These are phyloP conservation scores for Formicarius rufipectus DNA, from an alignment of 2,113 vertebrate genomes.

Conservation along the genomic window DNA sequence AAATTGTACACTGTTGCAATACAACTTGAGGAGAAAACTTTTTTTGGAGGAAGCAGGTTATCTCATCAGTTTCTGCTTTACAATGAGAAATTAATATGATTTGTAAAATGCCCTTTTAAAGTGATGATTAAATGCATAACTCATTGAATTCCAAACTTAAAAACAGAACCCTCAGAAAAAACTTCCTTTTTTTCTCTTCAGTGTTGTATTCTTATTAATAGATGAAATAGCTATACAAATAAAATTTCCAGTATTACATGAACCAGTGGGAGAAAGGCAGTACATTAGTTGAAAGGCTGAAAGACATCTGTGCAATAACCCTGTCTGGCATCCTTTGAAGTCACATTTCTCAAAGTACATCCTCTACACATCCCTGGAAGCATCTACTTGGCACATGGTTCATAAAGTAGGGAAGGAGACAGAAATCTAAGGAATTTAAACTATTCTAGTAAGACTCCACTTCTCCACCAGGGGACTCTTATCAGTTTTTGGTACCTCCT, in stretches of 20 bases:
- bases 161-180: not conserved
- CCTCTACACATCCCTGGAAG: not conserved
- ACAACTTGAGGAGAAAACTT: not conserved
- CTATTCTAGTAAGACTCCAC: not conserved
- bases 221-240: not conserved
- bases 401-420: not conserved
- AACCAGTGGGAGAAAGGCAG: not conserved
- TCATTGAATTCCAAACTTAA: not conserved
- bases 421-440: not conserved
- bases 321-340: not conserved
- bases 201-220: not conserved
- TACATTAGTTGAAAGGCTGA: not conserved
- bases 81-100: not conserved
- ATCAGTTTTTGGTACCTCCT: not conserved
- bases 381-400: not conserved
- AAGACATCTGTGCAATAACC: rapidly evolving
- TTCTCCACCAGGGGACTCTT: not conserved
- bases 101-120: not conserved
- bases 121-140: not conserved
- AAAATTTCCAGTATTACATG: rapidly evolving
- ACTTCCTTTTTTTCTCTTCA: not conserved
- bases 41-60: not conserved
- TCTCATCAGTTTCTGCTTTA: not conserved
- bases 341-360: not conserved
- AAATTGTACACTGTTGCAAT: not conserved